Percentiles rank a stretch among this genome's conserved stretches.
Evolutionary conservation across 2,888 invertebrate genomes (phyloP).

Genomic region (Epinotia nisella): DNA sequence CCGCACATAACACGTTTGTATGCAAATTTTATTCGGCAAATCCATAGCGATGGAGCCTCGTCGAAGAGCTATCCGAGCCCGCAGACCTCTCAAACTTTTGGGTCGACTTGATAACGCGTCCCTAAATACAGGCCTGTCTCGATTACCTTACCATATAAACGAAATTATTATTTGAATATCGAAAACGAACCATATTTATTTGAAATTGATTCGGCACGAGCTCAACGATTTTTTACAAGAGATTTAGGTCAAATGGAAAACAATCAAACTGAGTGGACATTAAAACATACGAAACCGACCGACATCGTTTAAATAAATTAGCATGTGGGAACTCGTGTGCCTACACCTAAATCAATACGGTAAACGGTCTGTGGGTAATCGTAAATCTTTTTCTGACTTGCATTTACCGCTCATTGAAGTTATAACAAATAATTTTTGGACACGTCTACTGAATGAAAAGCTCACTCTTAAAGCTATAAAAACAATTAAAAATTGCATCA

Average conservation of each 20-base stretch:
- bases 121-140: conserved; percentile 57
- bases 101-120: conserved; percentile 76
- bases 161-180: conserved; percentile 60
- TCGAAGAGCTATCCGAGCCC: conserved; percentile 67
- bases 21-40: conserved; percentile 79
- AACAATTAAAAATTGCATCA: not conserved
- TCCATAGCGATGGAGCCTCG: conserved; percentile 74
- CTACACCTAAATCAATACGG: conserved; percentile 43
- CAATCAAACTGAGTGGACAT: conserved; percentile 62
- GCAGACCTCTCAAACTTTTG: conserved; percentile 72
- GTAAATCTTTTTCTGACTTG: conserved; percentile 18
- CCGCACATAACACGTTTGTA: conserved; percentile 76
- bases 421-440: not conserved
- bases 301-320: conserved; percentile 57
- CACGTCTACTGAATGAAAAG: not conserved
- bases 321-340: conserved; percentile 45
- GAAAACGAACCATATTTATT: conserved; percentile 39
- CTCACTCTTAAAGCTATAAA: not conserved
- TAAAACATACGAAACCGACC: conserved; percentile 55
- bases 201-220: conserved; percentile 33
- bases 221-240: conserved; percentile 39
- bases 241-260: conserved; percentile 57
- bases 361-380: not conserved
- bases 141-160: conserved; percentile 68
- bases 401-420: not conserved